phyloP scores from a whole-genome alignment of 1,140 invertebrate species.

The Rhopalosiphum maidis region DNA sequence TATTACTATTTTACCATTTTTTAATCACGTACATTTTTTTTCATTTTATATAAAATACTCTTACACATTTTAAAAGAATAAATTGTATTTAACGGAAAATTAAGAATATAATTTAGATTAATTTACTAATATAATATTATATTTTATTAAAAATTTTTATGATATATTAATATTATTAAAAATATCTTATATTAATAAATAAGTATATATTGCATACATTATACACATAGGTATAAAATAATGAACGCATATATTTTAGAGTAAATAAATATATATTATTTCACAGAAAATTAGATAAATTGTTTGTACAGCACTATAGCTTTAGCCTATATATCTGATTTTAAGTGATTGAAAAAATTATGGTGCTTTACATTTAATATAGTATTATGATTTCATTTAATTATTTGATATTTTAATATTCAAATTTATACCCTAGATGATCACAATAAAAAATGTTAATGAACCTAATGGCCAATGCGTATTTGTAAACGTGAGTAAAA shows the following conservation, averaged over 20 bases:
- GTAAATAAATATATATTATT: background rate
- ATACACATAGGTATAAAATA: too few relatives aligned
- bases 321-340: background rate
- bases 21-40: background rate
- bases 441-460: background rate
- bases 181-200: too few relatives aligned
- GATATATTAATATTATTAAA: too few relatives aligned
- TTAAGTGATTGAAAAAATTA: slow-evolving; percentile 10
- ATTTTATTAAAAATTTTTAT: too few relatives aligned
- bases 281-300: background rate
- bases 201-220: too few relatives aligned
- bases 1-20: background rate
- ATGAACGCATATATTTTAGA: background rate
- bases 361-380: background rate
- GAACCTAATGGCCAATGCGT: background rate
- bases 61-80: background rate
- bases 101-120: too few relatives aligned
- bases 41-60: background rate
- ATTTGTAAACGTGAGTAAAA: background rate
- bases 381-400: slow-evolving; percentile 40
- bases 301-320: too few relatives aligned
- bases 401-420: background rate
- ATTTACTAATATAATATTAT: too few relatives aligned
- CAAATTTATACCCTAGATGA: background rate
- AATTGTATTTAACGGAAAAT: too few relatives aligned